Conservation (phyloP, 2,888 invertebrate species). For the Tetheella fluctuosa region DNA sequence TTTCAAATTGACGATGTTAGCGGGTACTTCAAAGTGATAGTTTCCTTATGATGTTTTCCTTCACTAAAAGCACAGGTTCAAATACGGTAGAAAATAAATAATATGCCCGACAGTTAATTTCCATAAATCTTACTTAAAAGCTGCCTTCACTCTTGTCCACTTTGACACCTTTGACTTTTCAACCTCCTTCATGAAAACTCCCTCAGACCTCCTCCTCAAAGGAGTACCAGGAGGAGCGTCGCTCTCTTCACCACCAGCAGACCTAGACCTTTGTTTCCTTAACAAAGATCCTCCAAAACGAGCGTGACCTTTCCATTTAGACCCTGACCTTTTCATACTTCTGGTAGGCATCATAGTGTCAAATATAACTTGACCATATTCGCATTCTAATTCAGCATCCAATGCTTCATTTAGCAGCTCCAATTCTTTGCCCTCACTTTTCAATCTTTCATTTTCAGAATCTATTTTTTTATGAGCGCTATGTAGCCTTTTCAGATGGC, state of each 20-base stretch:
- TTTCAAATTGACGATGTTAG: too few species aligned
- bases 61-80: too few species aligned
- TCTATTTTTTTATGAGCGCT: conserved; percentile 83
- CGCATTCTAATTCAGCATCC: conserved; percentile 85
- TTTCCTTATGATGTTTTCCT: too few species aligned
- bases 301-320: conserved; percentile 77
- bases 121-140: conserved; percentile 88
- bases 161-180: conserved; percentile 89
- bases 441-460: conserved; percentile 67
- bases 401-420: conserved; percentile 76
- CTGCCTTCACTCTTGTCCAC: conserved; percentile 95
- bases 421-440: conserved; percentile 64
- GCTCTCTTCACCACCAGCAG: conserved; percentile 86
- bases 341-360: conserved; percentile 86
- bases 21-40: too few species aligned
- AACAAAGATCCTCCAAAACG: conserved; percentile 79
- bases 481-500: conserved; percentile 87
- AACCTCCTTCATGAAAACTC: conserved; percentile 70
- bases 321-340: conserved; percentile 76
- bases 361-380: conserved; percentile 86
- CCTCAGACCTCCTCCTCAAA: conserved; percentile 69
- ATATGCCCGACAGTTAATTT: background rate
- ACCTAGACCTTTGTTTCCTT: conserved; percentile 86
- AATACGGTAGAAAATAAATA: background rate
- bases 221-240: conserved; percentile 69